phyloP scores from a whole-genome alignment of 1,140 invertebrate genomes.

The Lanistes nyassanus region DNA sequence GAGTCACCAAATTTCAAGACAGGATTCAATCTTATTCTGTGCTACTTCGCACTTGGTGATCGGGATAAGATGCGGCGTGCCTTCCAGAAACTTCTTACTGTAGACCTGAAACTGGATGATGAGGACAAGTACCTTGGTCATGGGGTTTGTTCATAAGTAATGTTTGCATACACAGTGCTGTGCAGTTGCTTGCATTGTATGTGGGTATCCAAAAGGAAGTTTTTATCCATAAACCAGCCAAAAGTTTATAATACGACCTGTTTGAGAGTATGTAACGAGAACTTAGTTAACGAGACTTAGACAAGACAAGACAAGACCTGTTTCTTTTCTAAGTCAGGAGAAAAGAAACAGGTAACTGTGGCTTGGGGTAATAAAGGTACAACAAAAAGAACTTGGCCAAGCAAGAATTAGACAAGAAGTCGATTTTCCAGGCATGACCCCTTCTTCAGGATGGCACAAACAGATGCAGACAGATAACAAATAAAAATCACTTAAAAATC shows the following conservation, averaged over 20 bases:
- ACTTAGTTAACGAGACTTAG: no score
- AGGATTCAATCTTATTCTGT: conserved; percentile 91
- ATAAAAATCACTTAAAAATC: no score
- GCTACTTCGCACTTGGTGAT: conserved; percentile 93
- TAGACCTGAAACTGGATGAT: conserved; percentile 85
- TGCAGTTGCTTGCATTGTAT: background rate
- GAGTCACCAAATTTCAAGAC: conserved; percentile 89
- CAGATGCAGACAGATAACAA: no score
- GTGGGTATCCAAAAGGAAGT: background rate
- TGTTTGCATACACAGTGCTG: background rate
- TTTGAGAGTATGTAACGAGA: background rate
- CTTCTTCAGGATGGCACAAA: no score
- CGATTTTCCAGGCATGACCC: no score
- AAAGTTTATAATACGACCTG: background rate
- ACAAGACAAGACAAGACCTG: no score
- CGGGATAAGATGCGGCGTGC: conserved; percentile 93
- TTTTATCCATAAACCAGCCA: background rate
- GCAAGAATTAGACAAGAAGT: no score
- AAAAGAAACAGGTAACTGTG: no score
- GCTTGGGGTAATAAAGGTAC: no score
- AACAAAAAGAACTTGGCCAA: no score
- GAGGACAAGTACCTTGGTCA: conserved; percentile 79
- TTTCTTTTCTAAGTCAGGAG: background rate
- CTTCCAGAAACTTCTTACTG: conserved; percentile 90
- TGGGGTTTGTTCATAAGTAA: conserved; percentile 54